Base-by-base conservation (phyloP, 1,140 invertebrate genomes). In the Thrips palmi region DNA sequence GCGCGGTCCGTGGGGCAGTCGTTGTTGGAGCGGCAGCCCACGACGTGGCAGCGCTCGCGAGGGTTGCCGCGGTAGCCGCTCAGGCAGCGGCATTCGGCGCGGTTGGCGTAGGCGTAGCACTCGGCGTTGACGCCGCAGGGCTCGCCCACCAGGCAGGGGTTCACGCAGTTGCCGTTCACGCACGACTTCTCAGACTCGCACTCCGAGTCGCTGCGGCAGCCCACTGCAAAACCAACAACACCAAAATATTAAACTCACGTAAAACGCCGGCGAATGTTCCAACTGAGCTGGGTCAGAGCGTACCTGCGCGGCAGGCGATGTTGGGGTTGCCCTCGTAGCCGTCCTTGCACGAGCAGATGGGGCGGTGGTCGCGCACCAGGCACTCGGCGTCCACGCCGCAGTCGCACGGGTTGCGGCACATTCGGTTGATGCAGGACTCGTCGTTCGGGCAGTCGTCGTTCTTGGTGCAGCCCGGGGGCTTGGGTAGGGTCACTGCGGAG, bases 251-350 rank as follows among this genome's bases (percentile, higher is more conserved):
- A n/a, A n/a, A n/a, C n/a, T n/a, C n/a, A n/a, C n/a, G n/a, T n/a
- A 33, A 33, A 8, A 33, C 14, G 7, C 34, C 14, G 7, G n/a
- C 34, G 11, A 29, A 28, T 29, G 20, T 7, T 36, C 28, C 28
- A 25, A 36, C 11, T 36, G 8, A 28, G 8, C 17, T 4, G 4
- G 2, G 29, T n/a, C 34, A 31, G 14, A 2, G 41, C 49, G 45
- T 48, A 59, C 56, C 52, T 37, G 73, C 64, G 46, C 69, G 68
- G 54, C 85, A 91, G 15, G 66, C 63, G 7, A 75, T 67, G 42
- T 86, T 77, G 1, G 85, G 84, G 58, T 88, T 80, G 39, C 85
- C 85, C 52, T 85, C 78, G 52, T 68, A 84, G 11, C 80, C 81
- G 46, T 76, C 65, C 43, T 72, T 63, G 51, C 86, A 91, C 2